Conservation (phyloP, 2,888 invertebrate species). For the Gandaritis pyraliata region DNA sequence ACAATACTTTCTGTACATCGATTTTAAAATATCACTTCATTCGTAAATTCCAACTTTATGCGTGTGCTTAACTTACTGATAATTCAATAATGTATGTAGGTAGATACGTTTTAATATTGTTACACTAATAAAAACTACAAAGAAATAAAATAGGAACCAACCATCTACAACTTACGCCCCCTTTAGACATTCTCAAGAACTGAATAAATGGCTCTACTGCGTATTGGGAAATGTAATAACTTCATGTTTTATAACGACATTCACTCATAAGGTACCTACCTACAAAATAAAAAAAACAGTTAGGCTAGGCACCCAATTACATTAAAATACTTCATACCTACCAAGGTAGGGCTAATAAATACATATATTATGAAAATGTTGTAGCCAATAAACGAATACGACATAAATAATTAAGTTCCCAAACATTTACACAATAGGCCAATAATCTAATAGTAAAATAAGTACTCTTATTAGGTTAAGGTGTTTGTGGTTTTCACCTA, state of each 20-base stretch:
- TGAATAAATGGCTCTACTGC: too few species aligned
- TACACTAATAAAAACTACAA: neutral
- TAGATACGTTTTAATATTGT: neutral
- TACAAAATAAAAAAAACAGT: too few species aligned
- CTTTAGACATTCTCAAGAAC: too few species aligned
- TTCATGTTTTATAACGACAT: too few species aligned
- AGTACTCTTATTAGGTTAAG: conserved; percentile 19
- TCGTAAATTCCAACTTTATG: conserved; percentile 19
- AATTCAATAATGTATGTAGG: conserved; percentile 3
- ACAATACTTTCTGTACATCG: conserved; percentile 11
- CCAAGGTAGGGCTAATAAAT: neutral
- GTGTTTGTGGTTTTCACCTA: conserved; percentile 26
- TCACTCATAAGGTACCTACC: too few species aligned
- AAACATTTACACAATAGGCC: neutral
- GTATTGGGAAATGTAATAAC: too few species aligned
- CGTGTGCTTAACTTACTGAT: conserved; percentile 8
- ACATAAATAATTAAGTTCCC: too few species aligned
- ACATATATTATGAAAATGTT: neutral
- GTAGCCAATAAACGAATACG: neutral
- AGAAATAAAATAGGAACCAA: conserved; percentile 15
- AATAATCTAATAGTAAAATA: conserved; percentile 1
- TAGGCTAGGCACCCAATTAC: neutral
- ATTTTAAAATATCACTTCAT: conserved; percentile 32
- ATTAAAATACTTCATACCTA: neutral
- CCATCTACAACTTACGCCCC: too few species aligned